Conservation (phyloP, 2,888 invertebrate species). For the Caenorhabditis auriculariae region DNA sequence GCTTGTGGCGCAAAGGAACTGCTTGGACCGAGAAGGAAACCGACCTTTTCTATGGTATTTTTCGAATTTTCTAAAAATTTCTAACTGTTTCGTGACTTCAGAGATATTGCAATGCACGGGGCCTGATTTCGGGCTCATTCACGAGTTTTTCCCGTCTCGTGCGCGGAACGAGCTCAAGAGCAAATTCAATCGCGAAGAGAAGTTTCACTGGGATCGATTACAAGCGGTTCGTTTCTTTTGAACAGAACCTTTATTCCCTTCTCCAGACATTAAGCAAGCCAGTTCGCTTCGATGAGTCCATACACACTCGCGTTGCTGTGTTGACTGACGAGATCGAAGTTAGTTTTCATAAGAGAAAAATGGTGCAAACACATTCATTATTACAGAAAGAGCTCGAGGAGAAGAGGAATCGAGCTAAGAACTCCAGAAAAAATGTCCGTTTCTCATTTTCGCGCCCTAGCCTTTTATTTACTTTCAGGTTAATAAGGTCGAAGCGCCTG, state of each 20-base stretch:
- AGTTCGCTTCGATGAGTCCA: slow-evolving; percentile 9
- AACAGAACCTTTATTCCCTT: not conserved
- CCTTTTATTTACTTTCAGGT: too few relatives aligned
- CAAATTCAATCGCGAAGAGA: slow-evolving; percentile 58
- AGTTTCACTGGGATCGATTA: slow-evolving; percentile 37
- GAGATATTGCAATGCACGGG: slow-evolving; percentile 56
- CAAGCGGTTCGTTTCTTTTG: too few relatives aligned
- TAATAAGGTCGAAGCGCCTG: not conserved
- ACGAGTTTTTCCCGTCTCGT: slow-evolving; percentile 54
- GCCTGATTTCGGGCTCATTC: slow-evolving; percentile 59
- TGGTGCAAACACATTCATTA: too few relatives aligned
- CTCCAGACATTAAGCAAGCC: slow-evolving; percentile 17
- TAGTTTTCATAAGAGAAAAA: too few relatives aligned
- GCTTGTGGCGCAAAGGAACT: slow-evolving; percentile 37
- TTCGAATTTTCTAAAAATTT: not conserved
- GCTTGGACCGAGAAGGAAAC: slow-evolving; percentile 51
- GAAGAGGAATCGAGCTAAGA: too few relatives aligned
- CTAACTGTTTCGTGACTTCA: slow-evolving; percentile 10
- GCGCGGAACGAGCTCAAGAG: slow-evolving; percentile 56
- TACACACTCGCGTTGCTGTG: slow-evolving; percentile 6
- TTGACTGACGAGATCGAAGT: slow-evolving; percentile 14
- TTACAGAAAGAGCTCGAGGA: too few relatives aligned
- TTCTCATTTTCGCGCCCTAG: too few relatives aligned
- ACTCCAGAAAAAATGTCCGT: too few relatives aligned
- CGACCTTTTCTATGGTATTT: slow-evolving; percentile 53